Base-by-base conservation (phyloP, 2,113 vertebrate species). In the Petrocephalus microphthalmus region DNA sequence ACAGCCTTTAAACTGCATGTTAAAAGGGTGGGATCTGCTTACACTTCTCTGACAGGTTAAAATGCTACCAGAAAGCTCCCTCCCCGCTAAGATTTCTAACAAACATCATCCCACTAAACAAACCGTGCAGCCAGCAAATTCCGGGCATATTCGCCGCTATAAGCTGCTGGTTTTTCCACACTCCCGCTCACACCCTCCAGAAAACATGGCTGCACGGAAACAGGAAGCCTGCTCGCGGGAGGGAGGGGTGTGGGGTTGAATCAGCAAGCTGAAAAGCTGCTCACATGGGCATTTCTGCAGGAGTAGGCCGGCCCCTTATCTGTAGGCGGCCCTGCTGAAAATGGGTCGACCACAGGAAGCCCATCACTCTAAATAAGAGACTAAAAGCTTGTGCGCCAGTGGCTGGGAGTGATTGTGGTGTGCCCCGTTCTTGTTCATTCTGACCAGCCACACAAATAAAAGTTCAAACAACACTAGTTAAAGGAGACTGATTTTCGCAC, bases 51-150 rank as follows among this genome's bases (percentile, higher is more conserved):
- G 25, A 33, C n/a, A 33, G 25, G 52, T 10, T 85, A 54, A 53
- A 85, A 54, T 53, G 13, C 84, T 37, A 54, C 5, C 52, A 13
- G 25, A 53, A 85, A 90, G 89, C 87, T 83, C 29, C 25, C 54
- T n/a, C 15, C 67, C 13, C 22, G 10, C 60, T 25, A 67, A 29
- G n/a, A 67, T 10, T 29, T 67, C 11, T 29, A 25, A 29, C 60
- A 67, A 29, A 29, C 67, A 67, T 20, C 25, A 47, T 13, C 67
- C 51, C 86, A 89, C 90, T 89, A 92, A 92, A 93, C 90, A 91
- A 93, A 89, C 87, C 45, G 45, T 83, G 2, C 42, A 74, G 33
- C 42, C 42, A 84, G 81, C 45, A 52, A 51, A 84, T 89, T 87
- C 90, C 51, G 84, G 85, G 56, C 84, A 45, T 86, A 88, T 22